Conservation (phyloP, 2,797 vertebrate species). For the Anguilla pacifica region DNA sequence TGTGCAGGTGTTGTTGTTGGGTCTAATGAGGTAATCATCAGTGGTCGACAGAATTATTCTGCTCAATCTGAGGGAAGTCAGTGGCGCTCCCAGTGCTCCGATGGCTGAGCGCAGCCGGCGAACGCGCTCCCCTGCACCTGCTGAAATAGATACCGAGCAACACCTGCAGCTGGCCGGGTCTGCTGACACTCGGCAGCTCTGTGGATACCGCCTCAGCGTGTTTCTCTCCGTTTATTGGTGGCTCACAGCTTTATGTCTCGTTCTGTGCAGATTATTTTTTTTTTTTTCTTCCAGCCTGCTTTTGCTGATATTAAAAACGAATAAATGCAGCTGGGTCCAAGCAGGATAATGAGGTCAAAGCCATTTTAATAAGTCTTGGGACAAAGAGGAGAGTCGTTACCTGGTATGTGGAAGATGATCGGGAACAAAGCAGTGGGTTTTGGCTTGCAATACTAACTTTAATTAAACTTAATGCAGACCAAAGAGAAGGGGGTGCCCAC, state of each 20-base stretch:
- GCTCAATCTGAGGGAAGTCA: slow-evolving; percentile 58
- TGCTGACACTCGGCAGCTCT: slow-evolving; percentile 17
- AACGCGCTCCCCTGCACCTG: slow-evolving; percentile 59
- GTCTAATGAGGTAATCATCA: slow-evolving; percentile 69
- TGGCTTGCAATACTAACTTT: slow-evolving; percentile 36
- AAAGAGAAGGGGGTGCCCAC: slow-evolving; percentile 17
- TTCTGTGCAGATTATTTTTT: slow-evolving; percentile 30
- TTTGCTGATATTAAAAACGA: slow-evolving; percentile 73
- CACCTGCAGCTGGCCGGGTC: slow-evolving; percentile 65
- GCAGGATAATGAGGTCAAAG: slow-evolving; percentile 75
- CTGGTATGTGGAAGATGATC: slow-evolving; percentile 35
- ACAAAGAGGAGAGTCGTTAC: slow-evolving; percentile 39
- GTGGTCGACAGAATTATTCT: slow-evolving; percentile 65
- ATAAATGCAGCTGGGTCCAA: slow-evolving; percentile 69
- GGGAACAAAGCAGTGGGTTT: slow-evolving; percentile 33
- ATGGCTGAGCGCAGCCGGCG: slow-evolving; percentile 26
- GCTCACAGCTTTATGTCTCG: slow-evolving; percentile 18
- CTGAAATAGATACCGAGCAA: slow-evolving; percentile 59
- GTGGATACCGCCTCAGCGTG: slow-evolving; percentile 28
- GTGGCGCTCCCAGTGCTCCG: slow-evolving; percentile 62
- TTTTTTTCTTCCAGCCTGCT: slow-evolving; percentile 53
- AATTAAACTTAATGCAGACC: slow-evolving; percentile 39
- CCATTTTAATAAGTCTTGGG: slow-evolving; percentile 69
- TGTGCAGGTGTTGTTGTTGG: slow-evolving; percentile 66
- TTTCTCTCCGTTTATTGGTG: slow-evolving; percentile 24